A percentile compares a stretch with the other conserved stretches of the same genome.
These are phyloP conservation scores for Samia ricini DNA, from an alignment of 1,140 invertebrate species.

Conservation along the genomic window DNA sequence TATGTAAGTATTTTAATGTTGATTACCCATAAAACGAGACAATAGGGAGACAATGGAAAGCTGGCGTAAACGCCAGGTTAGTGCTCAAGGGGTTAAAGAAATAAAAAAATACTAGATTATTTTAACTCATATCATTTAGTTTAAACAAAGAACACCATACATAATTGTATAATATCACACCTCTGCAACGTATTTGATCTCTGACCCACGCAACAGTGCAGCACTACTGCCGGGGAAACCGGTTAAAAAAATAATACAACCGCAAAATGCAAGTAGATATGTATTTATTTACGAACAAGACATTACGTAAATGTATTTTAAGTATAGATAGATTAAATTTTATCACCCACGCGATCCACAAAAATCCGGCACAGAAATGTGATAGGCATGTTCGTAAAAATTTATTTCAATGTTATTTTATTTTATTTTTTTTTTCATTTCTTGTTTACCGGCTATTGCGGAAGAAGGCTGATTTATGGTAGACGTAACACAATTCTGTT, in stretches of 20 bases:
- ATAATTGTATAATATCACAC: neutral
- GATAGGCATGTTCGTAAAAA: slow-evolving; percentile 7
- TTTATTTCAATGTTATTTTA: neutral
- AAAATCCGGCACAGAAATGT: neutral
- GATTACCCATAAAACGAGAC: no score
- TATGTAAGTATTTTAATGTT: no score
- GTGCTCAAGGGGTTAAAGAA: no score
- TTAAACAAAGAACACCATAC: neutral
- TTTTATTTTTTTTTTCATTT: neutral
- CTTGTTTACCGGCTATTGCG: neutral
- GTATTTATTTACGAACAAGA: slow-evolving; percentile 3
- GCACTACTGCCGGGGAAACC: slow-evolving; percentile 34
- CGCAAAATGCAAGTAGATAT: slow-evolving; percentile 21
- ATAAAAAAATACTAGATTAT: no score
- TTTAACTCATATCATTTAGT: no score
- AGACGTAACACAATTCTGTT: neutral
- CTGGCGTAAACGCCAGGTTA: no score
- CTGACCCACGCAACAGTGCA: slow-evolving; percentile 27
- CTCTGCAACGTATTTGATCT: slow-evolving; percentile 21
- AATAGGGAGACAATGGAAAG: no score
- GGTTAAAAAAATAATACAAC: slow-evolving; percentile 30
- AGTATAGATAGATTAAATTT: slow-evolving; percentile 5
- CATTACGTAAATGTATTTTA: slow-evolving; percentile 14
- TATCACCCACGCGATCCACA: slow-evolving; percentile 5
- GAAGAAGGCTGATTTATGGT: neutral